Base-by-base conservation (phyloP, 2,113 vertebrate genomes). In the Rhinopomastus cyanomelas region DNA sequence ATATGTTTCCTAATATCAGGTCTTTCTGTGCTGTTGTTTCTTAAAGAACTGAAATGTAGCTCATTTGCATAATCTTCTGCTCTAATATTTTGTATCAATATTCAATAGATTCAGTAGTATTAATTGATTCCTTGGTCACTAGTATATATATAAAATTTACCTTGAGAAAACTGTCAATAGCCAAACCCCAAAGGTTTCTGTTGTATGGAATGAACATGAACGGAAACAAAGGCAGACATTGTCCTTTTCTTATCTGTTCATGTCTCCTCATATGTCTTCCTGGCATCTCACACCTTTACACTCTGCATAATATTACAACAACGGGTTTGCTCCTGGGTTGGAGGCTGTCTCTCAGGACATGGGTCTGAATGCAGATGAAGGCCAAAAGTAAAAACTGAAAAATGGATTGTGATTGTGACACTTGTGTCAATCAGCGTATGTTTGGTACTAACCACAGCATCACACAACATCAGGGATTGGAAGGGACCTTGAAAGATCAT, bases 61-160 rank as follows among this genome's bases (percentile, higher is more conserved):
- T 81, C 8, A 53, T 76, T 69, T 83, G 71, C 21, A 27, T 65
- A 59, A 65, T 55, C n/a, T 88, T 23, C 1, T 76, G 30, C 36
- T 4, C 39, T 64, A 46, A 7, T 61, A 61, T 32, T 64, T 4
- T 85, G 89, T 85, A 49, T 85, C 83, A 84, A 82, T 85, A 92
- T 76, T 64, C 88, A 76, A 74, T 82, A 83, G 26, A n/a, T n/a
- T n/a, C n/a, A n/a, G n/a, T n/a, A n/a, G n/a, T 27, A 78, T 73
- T 92, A 95, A 92, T 93, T 94, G 30, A 9, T 93, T 94, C 90
- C 34, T 46, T 18, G 6, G 77, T 95, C 64, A 72, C 51, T 42
- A 92, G 44, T 85, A 61, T 65, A 60, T 82, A 80, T 79, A n/a
- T n/a, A n/a, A n/a, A n/a, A n/a, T n/a, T 92, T 44, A 72, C 23